Percentiles rank a stretch among this genome's conserved stretches.
Conservation (phyloP, 2,888 invertebrate genomes). For the Caenorhabditis japonica region DNA sequence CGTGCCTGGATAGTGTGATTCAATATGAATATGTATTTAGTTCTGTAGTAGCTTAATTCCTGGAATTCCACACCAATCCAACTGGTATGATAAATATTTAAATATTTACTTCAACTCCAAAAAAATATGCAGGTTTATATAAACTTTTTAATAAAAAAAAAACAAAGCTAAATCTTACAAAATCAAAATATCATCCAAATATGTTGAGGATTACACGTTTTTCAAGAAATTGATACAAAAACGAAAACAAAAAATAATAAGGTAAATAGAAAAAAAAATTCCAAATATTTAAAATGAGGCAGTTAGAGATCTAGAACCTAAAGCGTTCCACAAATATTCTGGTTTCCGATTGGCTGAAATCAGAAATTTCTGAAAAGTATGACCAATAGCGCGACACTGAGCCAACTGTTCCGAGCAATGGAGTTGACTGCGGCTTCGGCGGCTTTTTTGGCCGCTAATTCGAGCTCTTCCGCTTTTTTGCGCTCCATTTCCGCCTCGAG, state of each 20-base stretch:
- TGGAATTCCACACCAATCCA: no score
- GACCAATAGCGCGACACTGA: no score
- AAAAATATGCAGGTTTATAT: background rate
- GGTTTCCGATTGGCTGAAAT: no score
- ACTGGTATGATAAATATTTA: no score
- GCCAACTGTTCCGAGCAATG: no score
- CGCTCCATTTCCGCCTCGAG: constrained; percentile 45
- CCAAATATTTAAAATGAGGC: background rate
- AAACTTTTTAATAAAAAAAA: background rate
- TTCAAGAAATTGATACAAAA: constrained; percentile 8
- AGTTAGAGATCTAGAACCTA: no score
- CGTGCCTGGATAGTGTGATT: background rate
- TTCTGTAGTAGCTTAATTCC: no score
- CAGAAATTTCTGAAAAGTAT: no score
- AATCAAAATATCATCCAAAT: constrained; percentile 34
- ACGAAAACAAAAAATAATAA: constrained; percentile 9
- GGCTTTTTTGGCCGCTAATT: constrained; percentile 34
- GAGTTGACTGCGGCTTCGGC: constrained; percentile 11
- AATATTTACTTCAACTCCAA: no score
- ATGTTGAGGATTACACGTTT: constrained; percentile 35
- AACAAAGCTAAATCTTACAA: constrained; percentile 19
- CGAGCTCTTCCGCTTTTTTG: constrained; percentile 31
- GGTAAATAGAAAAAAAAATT: constrained; percentile 3
- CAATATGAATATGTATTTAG: no score
- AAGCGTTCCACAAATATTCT: no score